Evolutionary conservation across 2,888 invertebrate species (phyloP).

Genomic region (Lamproptera curius): DNA sequence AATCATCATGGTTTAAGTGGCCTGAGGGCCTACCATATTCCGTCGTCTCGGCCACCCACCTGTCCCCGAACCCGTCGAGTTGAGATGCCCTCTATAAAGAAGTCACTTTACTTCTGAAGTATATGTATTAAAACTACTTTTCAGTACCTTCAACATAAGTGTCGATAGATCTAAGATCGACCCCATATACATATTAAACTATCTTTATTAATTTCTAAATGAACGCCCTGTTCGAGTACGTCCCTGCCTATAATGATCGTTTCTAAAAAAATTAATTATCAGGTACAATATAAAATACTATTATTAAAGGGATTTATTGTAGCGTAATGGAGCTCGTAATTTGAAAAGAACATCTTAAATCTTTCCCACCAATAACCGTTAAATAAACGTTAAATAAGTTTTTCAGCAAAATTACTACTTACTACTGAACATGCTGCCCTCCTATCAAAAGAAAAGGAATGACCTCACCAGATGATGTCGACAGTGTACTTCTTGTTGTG

Average conservation of each 20-base stretch:
- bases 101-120: too few species aligned
- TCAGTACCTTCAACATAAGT: too few species aligned
- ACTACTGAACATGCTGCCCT: slow-evolving; percentile 19
- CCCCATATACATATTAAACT: too few species aligned
- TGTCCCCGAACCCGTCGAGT: too few species aligned
- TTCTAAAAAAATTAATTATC: slow-evolving; percentile 9
- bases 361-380: slow-evolving; percentile 26
- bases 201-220: slow-evolving; percentile 21
- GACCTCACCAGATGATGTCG: slow-evolving; percentile 24
- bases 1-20: too few species aligned
- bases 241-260: slow-evolving; percentile 23
- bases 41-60: too few species aligned
- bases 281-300: slow-evolving; percentile 21
- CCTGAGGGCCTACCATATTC: too few species aligned
- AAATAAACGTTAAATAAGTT: slow-evolving; percentile 25
- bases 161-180: too few species aligned
- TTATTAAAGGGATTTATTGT: not conserved
- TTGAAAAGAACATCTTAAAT: slow-evolving; percentile 17
- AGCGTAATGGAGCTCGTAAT: not conserved
- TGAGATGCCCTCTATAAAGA: too few species aligned
- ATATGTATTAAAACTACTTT: too few species aligned
- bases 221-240: slow-evolving; percentile 15
- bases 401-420: slow-evolving; percentile 11
- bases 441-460: slow-evolving; percentile 26
- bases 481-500: slow-evolving; percentile 16